phyloP scores from a whole-genome alignment of 2,113 vertebrate species.

The human region DNA sequence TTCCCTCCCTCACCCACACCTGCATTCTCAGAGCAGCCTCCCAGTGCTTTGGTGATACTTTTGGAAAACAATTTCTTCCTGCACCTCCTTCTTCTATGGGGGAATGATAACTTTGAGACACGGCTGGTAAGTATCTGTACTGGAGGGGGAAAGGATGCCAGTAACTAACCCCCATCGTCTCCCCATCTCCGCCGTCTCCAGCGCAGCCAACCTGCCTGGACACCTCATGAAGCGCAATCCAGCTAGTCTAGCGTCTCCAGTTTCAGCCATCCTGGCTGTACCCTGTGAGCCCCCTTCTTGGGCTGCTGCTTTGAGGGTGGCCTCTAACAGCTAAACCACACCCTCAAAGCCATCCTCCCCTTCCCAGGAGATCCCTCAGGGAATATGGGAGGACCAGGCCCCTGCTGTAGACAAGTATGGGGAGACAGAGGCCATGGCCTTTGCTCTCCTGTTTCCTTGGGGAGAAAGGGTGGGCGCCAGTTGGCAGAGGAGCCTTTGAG shows the following conservation, averaged over 20 bases:
- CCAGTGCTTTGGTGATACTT: background rate
- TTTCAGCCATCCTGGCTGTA: background rate
- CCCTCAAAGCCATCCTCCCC: background rate
- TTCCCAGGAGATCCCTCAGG: fast-evolving
- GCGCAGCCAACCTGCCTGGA: background rate
- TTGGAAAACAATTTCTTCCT: background rate
- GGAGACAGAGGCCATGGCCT: background rate
- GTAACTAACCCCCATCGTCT: background rate
- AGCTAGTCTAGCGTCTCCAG: background rate
- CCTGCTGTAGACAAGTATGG: background rate
- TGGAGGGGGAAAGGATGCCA: too few species aligned
- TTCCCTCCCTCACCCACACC: background rate
- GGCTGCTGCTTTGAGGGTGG: background rate
- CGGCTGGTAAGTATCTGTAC: background rate
- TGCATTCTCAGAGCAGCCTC: background rate
- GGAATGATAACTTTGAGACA: background rate
- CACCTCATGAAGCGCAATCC: fast-evolving
- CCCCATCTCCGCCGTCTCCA: background rate
- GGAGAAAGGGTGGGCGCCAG: fast-evolving
- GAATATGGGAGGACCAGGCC: background rate
- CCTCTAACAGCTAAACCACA: background rate
- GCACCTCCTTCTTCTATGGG: background rate
- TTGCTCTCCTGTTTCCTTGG: fast-evolving
- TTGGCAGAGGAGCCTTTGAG: background rate
- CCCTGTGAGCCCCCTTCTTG: background rate